Base-by-base conservation (phyloP, 1,140 invertebrate species). In the Papilio xuthus region DNA sequence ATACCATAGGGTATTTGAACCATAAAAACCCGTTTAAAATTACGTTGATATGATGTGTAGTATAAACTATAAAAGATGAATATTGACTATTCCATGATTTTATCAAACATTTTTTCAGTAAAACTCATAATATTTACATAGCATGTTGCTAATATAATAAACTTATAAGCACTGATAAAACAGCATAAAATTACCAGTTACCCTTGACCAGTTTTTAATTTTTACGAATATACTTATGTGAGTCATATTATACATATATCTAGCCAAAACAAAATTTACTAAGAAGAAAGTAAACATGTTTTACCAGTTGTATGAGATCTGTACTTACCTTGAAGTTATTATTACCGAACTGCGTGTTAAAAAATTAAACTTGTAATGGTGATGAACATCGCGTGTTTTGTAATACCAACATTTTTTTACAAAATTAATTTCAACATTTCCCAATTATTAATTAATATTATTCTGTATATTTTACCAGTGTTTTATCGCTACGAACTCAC, bases 141-240 rank as follows among this genome's bases (percentile, higher is more conserved):
- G 26, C 60, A 60, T 67, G 28, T 67, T 13, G 20, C 18, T 7
- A 28, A 67, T 4, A 32, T 7, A 15, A 18, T 50, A 28, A 28
- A 12, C 13, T 67, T 18, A 67, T 67, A 67, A 12, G 60, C 26
- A 26, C 8, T 67, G 7, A 67, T 28, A 42, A 42, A 73, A 50
- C 23, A 18, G 20, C 44, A 47, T 73, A 73, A 15, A 73, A 50
- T 73, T 20, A 50, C 41, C 44, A 73, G 71, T 73, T 73, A 73
- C 44, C 42, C 71, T 73, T 73, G 71, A 73, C 71, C 71, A 73
- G 71, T 73, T 73, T 73, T 73, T 73, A 50, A 44, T 26, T 50
- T 42, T 73, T 13, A 23, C 44, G 13, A 18, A 42, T 23, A 73
- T 32, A 7, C 18, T 44, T 73, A 73, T 18, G 18, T 73, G 42